These are phyloP conservation scores for Ophion costatus DNA, from an alignment of 2,888 invertebrate species.

Conservation along the genomic window DNA sequence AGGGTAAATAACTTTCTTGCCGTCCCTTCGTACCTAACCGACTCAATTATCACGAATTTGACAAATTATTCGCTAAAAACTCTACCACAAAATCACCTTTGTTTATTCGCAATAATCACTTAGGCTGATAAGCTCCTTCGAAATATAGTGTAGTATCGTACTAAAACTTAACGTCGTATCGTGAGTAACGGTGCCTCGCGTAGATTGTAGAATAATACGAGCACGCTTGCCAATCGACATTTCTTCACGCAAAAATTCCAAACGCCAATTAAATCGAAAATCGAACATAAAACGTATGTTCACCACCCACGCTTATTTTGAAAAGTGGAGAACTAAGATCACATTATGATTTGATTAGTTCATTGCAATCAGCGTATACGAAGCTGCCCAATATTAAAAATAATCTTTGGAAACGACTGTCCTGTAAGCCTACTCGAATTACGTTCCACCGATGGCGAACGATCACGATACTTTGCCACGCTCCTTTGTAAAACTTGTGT, in stretches of 20 bases:
- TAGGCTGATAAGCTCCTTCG: slow-evolving; percentile 47
- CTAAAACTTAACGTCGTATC: slow-evolving; percentile 27
- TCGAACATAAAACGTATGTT: background rate
- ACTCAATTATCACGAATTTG: slow-evolving; percentile 37
- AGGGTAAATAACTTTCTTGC: slow-evolving; percentile 23
- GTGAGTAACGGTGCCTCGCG: background rate
- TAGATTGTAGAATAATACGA: background rate
- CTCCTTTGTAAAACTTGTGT: slow-evolving; percentile 1
- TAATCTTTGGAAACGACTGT: slow-evolving; percentile 47
- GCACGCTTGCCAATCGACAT: background rate
- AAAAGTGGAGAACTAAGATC: slow-evolving; percentile 38
- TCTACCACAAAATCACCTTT: slow-evolving; percentile 56
- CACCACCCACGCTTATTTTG: background rate
- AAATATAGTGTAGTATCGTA: slow-evolving; percentile 42
- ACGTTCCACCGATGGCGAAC: slow-evolving; percentile 35
- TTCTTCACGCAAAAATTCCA: background rate
- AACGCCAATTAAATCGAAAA: background rate
- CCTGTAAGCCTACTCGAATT: slow-evolving; percentile 45
- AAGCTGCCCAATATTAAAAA: slow-evolving; percentile 46
- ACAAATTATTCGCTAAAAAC: slow-evolving; percentile 44
- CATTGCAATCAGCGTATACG: slow-evolving; percentile 20
- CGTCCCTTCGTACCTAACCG: slow-evolving; percentile 31
- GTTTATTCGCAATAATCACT: slow-evolving; percentile 53
- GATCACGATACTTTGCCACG: slow-evolving; percentile 25
- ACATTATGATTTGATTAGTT: slow-evolving; percentile 34